Percentiles rank a stretch among this genome's conserved stretches.
Evolutionary conservation across 2,888 invertebrate genomes (phyloP).

Genomic region (Orchesella flavescens): DNA sequence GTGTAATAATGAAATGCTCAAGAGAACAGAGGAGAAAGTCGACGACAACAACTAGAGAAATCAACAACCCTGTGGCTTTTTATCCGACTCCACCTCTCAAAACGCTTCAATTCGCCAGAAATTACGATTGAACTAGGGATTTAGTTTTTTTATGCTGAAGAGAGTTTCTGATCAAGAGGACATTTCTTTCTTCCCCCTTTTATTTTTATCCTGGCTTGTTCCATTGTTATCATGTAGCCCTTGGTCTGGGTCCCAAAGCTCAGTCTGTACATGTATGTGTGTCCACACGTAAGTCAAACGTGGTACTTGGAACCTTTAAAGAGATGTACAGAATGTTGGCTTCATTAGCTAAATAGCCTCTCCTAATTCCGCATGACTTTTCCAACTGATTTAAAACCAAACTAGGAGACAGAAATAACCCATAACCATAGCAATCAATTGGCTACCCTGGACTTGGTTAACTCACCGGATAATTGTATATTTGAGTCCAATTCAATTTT

Average conservation of each 20-base stretch:
- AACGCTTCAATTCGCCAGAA: not conserved
- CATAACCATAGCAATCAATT: conserved; percentile 2
- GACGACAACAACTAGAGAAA: not conserved
- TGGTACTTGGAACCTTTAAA: not conserved
- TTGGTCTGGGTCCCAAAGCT: too few relatives aligned
- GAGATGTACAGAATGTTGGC: not conserved
- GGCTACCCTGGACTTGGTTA: too few relatives aligned
- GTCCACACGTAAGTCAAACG: too few relatives aligned
- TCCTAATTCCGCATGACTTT: too few relatives aligned
- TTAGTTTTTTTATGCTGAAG: not conserved
- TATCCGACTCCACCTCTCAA: not conserved
- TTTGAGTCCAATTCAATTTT: too few relatives aligned
- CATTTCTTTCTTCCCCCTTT: conserved; percentile 14
- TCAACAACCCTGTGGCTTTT: conserved; percentile 23
- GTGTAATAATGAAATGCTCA: conserved; percentile 18
- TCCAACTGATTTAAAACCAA: too few relatives aligned
- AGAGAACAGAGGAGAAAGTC: conserved; percentile 22
- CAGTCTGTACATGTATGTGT: too few relatives aligned
- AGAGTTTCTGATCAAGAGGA: not conserved
- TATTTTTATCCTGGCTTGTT: not conserved
- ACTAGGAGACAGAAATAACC: too few relatives aligned
- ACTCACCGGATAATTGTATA: too few relatives aligned
- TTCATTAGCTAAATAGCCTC: not conserved
- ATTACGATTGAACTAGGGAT: not conserved
- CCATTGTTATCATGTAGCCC: not conserved